Conservation (phyloP, 2,113 vertebrate species). For the Heterochromis multidens region DNA sequence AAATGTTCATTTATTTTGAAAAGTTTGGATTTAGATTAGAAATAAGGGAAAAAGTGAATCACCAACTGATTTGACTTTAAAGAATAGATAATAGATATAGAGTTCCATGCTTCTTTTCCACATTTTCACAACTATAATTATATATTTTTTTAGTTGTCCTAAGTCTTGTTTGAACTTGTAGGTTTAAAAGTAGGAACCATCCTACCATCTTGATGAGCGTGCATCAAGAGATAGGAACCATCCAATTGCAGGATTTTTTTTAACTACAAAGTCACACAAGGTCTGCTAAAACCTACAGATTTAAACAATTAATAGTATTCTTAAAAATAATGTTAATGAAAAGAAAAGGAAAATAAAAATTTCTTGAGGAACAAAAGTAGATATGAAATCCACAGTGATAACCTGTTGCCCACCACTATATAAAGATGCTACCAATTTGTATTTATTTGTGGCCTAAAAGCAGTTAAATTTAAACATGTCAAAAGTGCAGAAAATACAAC, state of each 20-base stretch:
- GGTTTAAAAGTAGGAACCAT: too few species aligned
- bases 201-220: too few species aligned
- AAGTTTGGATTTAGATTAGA: not conserved
- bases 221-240: too few species aligned
- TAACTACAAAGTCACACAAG: too few species aligned
- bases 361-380: rapidly evolving
- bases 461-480: not conserved
- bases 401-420: not conserved
- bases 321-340: not conserved
- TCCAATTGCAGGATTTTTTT: too few species aligned
- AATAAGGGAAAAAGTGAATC: not conserved
- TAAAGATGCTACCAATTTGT: not conserved
- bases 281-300: not conserved
- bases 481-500: not conserved
- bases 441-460: not conserved
- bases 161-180: not conserved
- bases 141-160: not conserved
- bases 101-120: not conserved
- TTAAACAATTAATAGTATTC: not conserved
- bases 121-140: not conserved
- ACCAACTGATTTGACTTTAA: not conserved
- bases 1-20: not conserved
- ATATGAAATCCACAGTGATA: not conserved
- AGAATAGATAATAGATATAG: not conserved
- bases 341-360: not conserved